Evolutionary conservation across 2,888 invertebrate genomes (phyloP), one percentile per base, ranked within the genome.

Genomic region (Pseudococcus longispinus): DNA sequence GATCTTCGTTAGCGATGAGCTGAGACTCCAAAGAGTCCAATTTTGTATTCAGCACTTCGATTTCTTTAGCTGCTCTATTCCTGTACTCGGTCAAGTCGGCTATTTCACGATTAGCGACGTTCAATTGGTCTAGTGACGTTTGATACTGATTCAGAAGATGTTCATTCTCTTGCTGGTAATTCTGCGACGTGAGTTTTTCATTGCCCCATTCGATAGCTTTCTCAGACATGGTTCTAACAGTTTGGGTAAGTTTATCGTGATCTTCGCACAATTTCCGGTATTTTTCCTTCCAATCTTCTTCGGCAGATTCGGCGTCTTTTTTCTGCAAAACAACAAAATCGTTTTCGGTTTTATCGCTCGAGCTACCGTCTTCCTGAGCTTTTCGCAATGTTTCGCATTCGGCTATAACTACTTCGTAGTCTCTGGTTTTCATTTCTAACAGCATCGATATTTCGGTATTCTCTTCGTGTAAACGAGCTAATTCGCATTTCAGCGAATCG

Each of bases 241-340:
- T 29, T 11, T 29, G 37, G 20, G 77, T 74, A 15, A 77, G 74
- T 32, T 86, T 55, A 65, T 55, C 84, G 32, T 86, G 77, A 20
- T 86, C 86, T 46, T 80, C 86, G 18, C 51, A 26, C 18, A 86
- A 20, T n/a, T 86, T 74, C 0, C 2, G 18, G 51, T 55, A 86
- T 29, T 51, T 44, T 13, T 51, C 77, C 23, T 86, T 86, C 77
- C 32, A 80, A 42, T 42, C 23, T 37, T 80, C 77, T 55, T 55
- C 55, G 60, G 4, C 46, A 13, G 46, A 29, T 74, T 86, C 86
- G 51, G 77, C 74, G 23, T 86, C 86, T 23, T 77, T 42, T 11
- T 44, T 77, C 51, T 80, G 86, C 51, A 86, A 46, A 20, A 86
- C 86, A 9, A 86, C 86, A 15, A 86, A 86, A 86, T 86, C 86